Percentiles rank a stretch among this genome's conserved stretches.
Conservation (phyloP, 2,888 invertebrate genomes). For the Cheilosia vulpina region DNA sequence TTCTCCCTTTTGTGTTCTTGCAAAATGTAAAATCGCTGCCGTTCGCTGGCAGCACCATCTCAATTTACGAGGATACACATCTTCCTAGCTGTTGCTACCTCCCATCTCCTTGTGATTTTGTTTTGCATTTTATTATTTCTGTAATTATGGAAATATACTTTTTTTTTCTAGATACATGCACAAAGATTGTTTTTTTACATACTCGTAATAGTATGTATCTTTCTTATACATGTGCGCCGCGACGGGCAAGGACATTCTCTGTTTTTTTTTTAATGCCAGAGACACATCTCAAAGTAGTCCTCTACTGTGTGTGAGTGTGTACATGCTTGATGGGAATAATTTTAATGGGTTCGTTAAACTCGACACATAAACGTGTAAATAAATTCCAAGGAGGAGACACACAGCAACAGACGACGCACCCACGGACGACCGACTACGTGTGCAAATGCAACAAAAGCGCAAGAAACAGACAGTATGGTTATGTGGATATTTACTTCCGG, state of each 20-base stretch:
- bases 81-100: conserved; percentile 26
- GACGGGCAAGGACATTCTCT: conserved; percentile 9
- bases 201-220: neutral
- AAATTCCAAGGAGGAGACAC: neutral
- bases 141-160: conserved; percentile 52
- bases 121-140: conserved; percentile 17
- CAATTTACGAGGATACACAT: conserved; percentile 29
- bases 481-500: conserved; percentile 51
- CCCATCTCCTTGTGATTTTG: neutral
- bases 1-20: conserved; percentile 22
- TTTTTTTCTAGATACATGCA: conserved; percentile 29
- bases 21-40: conserved; percentile 34
- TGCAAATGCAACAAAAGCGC: conserved; percentile 25
- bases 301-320: neutral
- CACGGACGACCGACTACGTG: neutral
- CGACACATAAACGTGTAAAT: neutral
- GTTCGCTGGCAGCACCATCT: conserved; percentile 11
- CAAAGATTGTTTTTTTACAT: conserved; percentile 42
- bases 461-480: conserved; percentile 1
- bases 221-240: neutral
- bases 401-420: neutral
- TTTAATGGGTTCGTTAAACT: conserved; percentile 67
- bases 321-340: conserved; percentile 32
- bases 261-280: conserved; percentile 7
- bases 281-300: conserved; percentile 11